A percentile compares a stretch with the other conserved stretches of the same genome.
phyloP scores from a whole-genome alignment of 2,113 vertebrate species.

The Caranx melampygus region DNA sequence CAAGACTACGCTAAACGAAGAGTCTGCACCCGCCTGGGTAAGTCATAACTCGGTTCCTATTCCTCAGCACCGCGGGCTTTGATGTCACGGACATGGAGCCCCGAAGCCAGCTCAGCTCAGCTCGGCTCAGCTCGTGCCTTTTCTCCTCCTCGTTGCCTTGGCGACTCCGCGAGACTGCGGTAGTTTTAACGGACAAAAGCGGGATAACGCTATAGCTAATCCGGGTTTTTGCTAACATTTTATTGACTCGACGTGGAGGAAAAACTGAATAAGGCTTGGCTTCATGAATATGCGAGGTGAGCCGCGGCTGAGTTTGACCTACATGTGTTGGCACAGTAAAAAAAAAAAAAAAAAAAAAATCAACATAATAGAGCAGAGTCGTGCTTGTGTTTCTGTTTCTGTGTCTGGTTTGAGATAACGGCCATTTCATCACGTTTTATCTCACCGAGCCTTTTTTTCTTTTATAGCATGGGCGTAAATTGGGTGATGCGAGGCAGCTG shows the following conservation, averaged over 20 bases:
- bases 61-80: not conserved
- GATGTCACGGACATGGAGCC: not conserved
- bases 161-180: slow-evolving; percentile 65
- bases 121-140: not conserved
- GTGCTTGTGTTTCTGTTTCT: not conserved
- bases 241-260: not conserved
- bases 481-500: slow-evolving; percentile 23
- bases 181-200: slow-evolving; percentile 64
- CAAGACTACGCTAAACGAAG: slow-evolving; percentile 18
- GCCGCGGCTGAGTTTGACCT: slow-evolving; percentile 41
- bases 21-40: slow-evolving; percentile 55
- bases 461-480: slow-evolving; percentile 50
- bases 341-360: not conserved
- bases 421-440: slow-evolving; percentile 37
- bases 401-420: slow-evolving; percentile 23
- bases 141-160: slow-evolving; percentile 55
- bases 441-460: slow-evolving; percentile 10
- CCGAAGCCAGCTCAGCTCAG: not conserved
- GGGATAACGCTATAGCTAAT: slow-evolving; percentile 48
- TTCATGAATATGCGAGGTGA: not conserved
- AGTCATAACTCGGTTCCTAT: slow-evolving; percentile 13
- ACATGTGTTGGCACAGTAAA: slow-evolving; percentile 47
- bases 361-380: not conserved
- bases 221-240: slow-evolving; percentile 34
- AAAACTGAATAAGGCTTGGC: not conserved